Base-by-base conservation (phyloP, 2,888 invertebrate species). In the Patella ulyssiponensis region DNA sequence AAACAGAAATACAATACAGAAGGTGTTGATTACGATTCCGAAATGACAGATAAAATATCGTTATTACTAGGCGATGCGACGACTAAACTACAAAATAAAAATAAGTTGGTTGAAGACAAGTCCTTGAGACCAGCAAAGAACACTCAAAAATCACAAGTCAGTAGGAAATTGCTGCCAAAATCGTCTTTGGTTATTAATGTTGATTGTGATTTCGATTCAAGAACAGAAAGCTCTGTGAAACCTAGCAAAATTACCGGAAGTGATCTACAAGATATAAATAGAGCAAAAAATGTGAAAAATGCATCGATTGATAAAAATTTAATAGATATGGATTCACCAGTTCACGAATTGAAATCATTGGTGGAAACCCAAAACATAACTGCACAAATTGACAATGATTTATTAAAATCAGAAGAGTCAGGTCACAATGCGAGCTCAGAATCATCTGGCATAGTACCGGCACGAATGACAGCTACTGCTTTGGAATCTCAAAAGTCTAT, bases 51-150 rank as follows among this genome's bases (percentile, higher is more conserved):
- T 73, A 80, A 77, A 73, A 76, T 86, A 15, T 77, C 79, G 56
- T 77, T 81, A 14, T 80, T 86, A n/a, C 79, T 86, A 76, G 84
- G 84, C 33, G 82, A 79, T 73, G 82, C 82, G 58, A 81, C 86
- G 9, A 44, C 83, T 23, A 84, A 84, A 77, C 80, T 86, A 78
- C 80, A 80, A 79, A 81, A 78, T 64, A 64, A 23, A 20, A 23
- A 0, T 23, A 64, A 14, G 23, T 23, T 3, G 20, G 23, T 23
- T 23, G 64, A 64, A 14, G 64, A 64, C 11, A 15, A 20, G 9
- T 11, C 20, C 3, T 12, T 23, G 14, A 14, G 11, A 23, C 20
- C 12, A 15, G 23, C 20, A 12, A 23, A 23, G 9, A n/a, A 64
- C 23, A 11, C 64, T 12, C n/a, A 64, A 20, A 58, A 17, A n/a